Conservation (phyloP, 64 coral and sea anemone species). For the Pocillopora damicornis region DNA sequence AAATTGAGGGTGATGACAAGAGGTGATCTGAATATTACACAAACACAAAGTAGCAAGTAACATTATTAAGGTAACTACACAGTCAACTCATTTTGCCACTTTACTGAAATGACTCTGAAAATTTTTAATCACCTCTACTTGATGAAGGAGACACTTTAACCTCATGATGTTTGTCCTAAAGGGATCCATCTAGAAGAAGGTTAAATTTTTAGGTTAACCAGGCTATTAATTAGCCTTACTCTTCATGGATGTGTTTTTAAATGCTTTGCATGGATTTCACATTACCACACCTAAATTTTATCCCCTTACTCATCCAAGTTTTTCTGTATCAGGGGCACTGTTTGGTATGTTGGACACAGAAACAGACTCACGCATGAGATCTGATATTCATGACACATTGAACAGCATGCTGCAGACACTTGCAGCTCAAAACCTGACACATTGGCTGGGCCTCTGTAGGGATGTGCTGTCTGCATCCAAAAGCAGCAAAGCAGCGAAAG, state of each 20-base stretch:
- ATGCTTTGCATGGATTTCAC: not conserved
- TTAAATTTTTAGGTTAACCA: too few species aligned
- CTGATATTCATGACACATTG: slow-evolving; percentile 92
- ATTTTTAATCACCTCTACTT: too few species aligned
- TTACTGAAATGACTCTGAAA: too few species aligned
- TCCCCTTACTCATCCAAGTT: not conserved
- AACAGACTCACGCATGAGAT: slow-evolving; percentile 84
- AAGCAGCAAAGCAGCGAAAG: slow-evolving; percentile 61
- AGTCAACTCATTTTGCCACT: too few species aligned
- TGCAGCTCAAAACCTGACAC: slow-evolving; percentile 82
- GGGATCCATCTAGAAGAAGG: too few species aligned
- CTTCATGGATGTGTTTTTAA: not conserved
- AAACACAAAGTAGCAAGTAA: too few species aligned
- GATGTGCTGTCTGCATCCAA: slow-evolving; percentile 89
- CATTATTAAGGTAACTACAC: too few species aligned
- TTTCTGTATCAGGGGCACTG: slow-evolving; percentile 58
- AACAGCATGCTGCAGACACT: slow-evolving; percentile 94
- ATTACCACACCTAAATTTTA: not conserved
- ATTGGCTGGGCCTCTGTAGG: slow-evolving; percentile 89
- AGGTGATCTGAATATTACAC: too few species aligned
- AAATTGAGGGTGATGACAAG: too few species aligned
- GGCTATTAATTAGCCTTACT: too few species aligned
- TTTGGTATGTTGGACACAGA: slow-evolving; percentile 97
- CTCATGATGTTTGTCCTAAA: not conserved
- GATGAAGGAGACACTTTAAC: too few species aligned